Evolutionary conservation across 1,140 invertebrate genomes (phyloP).

Genomic region (Lucilia cuprina): DNA sequence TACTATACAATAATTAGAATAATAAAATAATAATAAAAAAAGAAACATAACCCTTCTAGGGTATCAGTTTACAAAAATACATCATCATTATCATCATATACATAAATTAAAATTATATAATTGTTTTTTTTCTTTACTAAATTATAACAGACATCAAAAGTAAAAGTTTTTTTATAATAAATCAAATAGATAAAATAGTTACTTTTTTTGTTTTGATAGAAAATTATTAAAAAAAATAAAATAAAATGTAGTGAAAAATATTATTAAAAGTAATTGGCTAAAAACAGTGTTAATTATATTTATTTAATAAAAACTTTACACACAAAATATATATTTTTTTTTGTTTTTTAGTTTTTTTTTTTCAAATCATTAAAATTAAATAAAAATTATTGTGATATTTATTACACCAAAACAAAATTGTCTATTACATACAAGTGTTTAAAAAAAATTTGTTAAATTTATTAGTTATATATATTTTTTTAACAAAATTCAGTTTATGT

Average conservation of each 20-base stretch:
- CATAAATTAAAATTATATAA: not conserved
- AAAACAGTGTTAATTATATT: not conserved
- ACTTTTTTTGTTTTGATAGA: not conserved
- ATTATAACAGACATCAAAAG: not conserved
- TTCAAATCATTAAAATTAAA: not conserved
- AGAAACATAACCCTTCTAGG: not conserved
- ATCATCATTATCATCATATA: not conserved
- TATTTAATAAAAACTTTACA: not conserved
- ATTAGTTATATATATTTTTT: too few relatives aligned
- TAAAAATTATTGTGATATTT: not conserved
- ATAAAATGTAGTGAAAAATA: not conserved
- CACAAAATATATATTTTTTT: not conserved
- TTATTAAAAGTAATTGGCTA: conserved; percentile 7
- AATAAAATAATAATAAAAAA: not conserved
- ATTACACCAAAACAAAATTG: not conserved
- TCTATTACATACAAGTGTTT: not conserved
- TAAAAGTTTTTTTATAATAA: not conserved
- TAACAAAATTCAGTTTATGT: too few relatives aligned
- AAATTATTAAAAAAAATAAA: not conserved
- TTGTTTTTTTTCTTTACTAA: not conserved
- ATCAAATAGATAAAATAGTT: not conserved
- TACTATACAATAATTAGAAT: not conserved
- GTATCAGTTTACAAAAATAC: not conserved
- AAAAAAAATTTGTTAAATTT: too few relatives aligned
- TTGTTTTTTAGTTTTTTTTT: too few relatives aligned